Evolutionary conservation across 1,140 invertebrate genomes (phyloP), one percentile per base, ranked within the genome.

Genomic region (Penaeus chinensis): DNA sequence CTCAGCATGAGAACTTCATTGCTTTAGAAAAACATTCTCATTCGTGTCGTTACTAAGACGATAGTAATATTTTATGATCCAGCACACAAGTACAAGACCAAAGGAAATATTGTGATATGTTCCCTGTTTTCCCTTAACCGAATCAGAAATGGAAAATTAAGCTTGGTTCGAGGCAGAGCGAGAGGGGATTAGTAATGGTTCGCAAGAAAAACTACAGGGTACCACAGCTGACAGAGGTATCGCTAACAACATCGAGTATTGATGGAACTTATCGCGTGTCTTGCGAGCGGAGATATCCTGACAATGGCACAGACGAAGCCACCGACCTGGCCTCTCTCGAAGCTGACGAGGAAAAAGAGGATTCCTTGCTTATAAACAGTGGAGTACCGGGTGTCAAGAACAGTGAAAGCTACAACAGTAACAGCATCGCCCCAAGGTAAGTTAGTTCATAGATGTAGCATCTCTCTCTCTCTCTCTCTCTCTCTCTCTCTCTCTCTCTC

Each of bases 351-450:
- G 82, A 83, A 42, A 66, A 83, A 7, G 81, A 82, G 62, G 37
- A 82, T 18, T 71, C 63, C 37, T 83, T 32, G 82, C 63, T 83
- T 3, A 54, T 71, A 32, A 54, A 54, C n/a, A 71, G 63, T 0
- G 82, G 82, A 32, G 82, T 83, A 0, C 82, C 82, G 2, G 66
- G 42, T 10, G 82, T 83, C 32, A 83, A 83, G 47, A 83, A 83
- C n/a, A 83, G 82, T 16, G 82, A 83, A 20, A 83, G 82, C 24
- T 83, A 66, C 37, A 83, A 83, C 82, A 83, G 82, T 54, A 83
- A 83, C 42, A 83, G 54, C 47, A 74, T 83, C n/a, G 22, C 66
- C 10, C 71, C 82, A 20, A 83, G 82, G 82, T 83, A 74, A 60
- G 82, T 22, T 47, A 47, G 32, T 32, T 32, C 32, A 47, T 7